Evolutionary conservation across 2,888 invertebrate species (phyloP), one percentile per base, ranked within the genome.

Genomic region (Ptilodon capucinus): DNA sequence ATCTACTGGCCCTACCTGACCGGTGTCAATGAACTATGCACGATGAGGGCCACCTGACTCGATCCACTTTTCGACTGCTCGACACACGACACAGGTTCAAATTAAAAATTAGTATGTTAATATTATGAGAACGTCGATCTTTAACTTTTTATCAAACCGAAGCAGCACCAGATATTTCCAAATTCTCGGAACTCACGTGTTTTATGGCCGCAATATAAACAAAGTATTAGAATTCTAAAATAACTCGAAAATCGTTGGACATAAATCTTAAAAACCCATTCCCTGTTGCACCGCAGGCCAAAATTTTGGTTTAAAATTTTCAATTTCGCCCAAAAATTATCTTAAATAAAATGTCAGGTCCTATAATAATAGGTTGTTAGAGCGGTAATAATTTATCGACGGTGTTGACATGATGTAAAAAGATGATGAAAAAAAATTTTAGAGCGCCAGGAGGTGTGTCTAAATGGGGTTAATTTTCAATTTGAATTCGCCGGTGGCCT

Each of bases 381-480:
- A 83, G 77, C 70, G 74, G 74, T 74, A 74, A 84, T 90, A 85
- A 85, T 82, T 91, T 84, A 91, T 83, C 71, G 81, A 66, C 79
- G 71, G 87, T 87, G 90, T 87, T 88, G 90, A 91, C 89, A 84
- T 70, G 86, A 77, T 69, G 64, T 73, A 79, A 82, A 84, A 83
- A 76, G 65, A 74, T 67, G 64, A 60, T 68, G 56, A 66, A 74
- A 79, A 79, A n/a, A 79, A 79, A 76, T 67, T 65, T 71, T 64
- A 67, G 74, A 80, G 69, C 84, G 79, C 81, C 84, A 80, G 79
- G 81, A 84, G 86, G 84, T 76, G 86, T 82, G 79, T 79, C 81
- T 79, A 80, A 84, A 82, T 76, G 81, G 84, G 86, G 87, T 85
- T 86, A 88, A 90, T 88, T 88, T 90, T 89, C 87, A 90, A 90